These are phyloP conservation scores for Meandrusa payeni DNA, from an alignment of 2,888 invertebrate species.

Conservation along the genomic window DNA sequence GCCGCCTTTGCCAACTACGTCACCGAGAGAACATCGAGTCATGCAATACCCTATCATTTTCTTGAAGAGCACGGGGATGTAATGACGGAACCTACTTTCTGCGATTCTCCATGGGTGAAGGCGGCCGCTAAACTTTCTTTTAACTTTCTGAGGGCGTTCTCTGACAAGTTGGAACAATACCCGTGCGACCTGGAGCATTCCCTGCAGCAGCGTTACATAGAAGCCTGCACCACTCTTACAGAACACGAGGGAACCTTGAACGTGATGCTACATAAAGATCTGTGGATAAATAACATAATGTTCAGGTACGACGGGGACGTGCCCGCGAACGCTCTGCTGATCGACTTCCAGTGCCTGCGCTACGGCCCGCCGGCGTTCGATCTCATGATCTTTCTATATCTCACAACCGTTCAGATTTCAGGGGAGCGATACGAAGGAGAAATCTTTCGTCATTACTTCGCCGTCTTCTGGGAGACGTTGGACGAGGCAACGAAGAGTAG, in stretches of 20 bases:
- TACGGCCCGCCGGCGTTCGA: slow-evolving; percentile 66
- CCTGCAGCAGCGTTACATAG: slow-evolving; percentile 38
- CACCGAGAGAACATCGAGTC: slow-evolving; percentile 35
- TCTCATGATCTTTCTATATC: slow-evolving; percentile 48
- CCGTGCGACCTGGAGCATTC: slow-evolving; percentile 40
- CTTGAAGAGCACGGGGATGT: slow-evolving; percentile 40
- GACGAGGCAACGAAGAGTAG: slow-evolving; percentile 39
- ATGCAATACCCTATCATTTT: slow-evolving; percentile 35
- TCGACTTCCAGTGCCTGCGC: slow-evolving; percentile 62
- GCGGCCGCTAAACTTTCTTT: slow-evolving; percentile 51
- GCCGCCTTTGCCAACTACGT: slow-evolving; percentile 56
- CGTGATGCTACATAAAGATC: slow-evolving; percentile 57
- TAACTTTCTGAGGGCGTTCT: slow-evolving; percentile 48
- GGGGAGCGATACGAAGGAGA: slow-evolving; percentile 44
- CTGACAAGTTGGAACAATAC: slow-evolving; percentile 36
- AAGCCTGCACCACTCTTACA: slow-evolving; percentile 45
- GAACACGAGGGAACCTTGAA: slow-evolving; percentile 49
- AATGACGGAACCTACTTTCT: slow-evolving; percentile 45
- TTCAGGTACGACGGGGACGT: slow-evolving; percentile 47
- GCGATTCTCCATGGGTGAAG: slow-evolving; percentile 48
- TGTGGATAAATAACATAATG: slow-evolving; percentile 67
- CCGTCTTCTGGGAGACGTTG: slow-evolving; percentile 40
- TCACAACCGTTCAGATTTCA: slow-evolving; percentile 49
- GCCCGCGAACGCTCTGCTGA: slow-evolving; percentile 48
- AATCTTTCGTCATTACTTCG: slow-evolving; percentile 47